These are phyloP conservation scores for Tuta absoluta DNA, from an alignment of 2,888 invertebrate species.

Conservation along the genomic window DNA sequence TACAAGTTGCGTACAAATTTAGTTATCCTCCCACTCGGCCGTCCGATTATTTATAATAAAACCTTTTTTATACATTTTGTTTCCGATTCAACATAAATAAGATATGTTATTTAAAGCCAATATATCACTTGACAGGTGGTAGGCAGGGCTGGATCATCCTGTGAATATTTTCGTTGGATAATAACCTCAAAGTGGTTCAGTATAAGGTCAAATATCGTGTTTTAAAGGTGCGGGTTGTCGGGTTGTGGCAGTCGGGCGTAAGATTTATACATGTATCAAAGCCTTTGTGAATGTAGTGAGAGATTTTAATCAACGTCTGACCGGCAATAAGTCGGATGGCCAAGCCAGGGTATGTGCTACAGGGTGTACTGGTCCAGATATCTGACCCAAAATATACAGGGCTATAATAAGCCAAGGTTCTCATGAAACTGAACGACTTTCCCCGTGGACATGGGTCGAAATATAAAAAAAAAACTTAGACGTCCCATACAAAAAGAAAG, in stretches of 20 bases:
- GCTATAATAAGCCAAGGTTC: too few relatives aligned
- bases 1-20: conserved; percentile 76
- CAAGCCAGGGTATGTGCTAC: conserved; percentile 5
- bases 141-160: conserved; percentile 52
- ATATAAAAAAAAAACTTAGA: too few relatives aligned
- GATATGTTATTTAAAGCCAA: conserved; percentile 81
- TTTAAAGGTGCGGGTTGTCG: conserved; percentile 44
- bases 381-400: too few relatives aligned
- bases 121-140: conserved; percentile 82
- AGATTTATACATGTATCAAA: conserved; percentile 80
- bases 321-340: conserved; percentile 31
- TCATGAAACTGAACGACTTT: too few relatives aligned
- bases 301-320: conserved; percentile 79
- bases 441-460: too few relatives aligned
- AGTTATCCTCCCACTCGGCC: conserved; percentile 74
- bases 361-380: not conserved
- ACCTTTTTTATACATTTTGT: conserved; percentile 77
- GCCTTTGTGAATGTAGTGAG: conserved; percentile 75
- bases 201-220: conserved; percentile 49
- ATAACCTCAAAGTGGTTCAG: conserved; percentile 9
- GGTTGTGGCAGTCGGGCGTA: conserved; percentile 65
- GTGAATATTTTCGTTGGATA: conserved; percentile 42
- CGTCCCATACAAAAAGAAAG: too few relatives aligned
- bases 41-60: conserved; percentile 76
- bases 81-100: conserved; percentile 82